Conservation (phyloP, 2,797 vertebrate species). For the Gobio occitaniae region DNA sequence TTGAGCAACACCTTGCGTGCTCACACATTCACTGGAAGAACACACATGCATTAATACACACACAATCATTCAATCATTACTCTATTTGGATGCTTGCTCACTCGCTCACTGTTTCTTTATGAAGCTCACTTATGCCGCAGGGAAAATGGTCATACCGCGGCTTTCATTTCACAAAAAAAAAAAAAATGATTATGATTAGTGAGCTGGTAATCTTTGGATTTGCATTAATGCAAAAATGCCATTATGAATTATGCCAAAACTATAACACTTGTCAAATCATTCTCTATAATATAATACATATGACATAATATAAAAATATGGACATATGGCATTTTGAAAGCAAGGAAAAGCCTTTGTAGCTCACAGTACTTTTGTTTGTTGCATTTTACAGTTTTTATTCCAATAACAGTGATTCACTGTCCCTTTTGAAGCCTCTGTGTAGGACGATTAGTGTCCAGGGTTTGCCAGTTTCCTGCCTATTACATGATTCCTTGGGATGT, state of each 20-base stretch:
- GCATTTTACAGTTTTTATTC: constrained; percentile 30
- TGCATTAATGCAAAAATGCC: neutral
- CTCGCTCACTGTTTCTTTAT: constrained; percentile 21
- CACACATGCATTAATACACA: neutral
- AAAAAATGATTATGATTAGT: neutral
- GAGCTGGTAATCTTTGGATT: constrained; percentile 14
- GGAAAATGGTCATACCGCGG: constrained; percentile 16
- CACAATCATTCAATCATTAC: neutral
- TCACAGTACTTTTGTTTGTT: constrained; percentile 7
- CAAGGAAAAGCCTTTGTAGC: neutral
- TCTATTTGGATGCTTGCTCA: neutral
- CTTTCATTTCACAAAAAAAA: neutral
- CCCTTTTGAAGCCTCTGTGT: constrained; percentile 15
- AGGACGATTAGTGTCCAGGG: constrained; percentile 9
- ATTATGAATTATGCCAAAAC: neutral
- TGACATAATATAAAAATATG: neutral
- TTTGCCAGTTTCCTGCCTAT: constrained; percentile 15
- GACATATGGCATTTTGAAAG: neutral
- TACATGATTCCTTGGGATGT: constrained; percentile 2
- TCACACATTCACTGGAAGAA: neutral
- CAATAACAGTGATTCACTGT: constrained; percentile 28
- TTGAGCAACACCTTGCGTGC: constrained; percentile 5
- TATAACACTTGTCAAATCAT: neutral
- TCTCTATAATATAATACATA: neutral
- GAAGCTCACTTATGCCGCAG: constrained; percentile 32